Conservation (phyloP, 1,140 invertebrate species). For the Homalodisca vitripennis region DNA sequence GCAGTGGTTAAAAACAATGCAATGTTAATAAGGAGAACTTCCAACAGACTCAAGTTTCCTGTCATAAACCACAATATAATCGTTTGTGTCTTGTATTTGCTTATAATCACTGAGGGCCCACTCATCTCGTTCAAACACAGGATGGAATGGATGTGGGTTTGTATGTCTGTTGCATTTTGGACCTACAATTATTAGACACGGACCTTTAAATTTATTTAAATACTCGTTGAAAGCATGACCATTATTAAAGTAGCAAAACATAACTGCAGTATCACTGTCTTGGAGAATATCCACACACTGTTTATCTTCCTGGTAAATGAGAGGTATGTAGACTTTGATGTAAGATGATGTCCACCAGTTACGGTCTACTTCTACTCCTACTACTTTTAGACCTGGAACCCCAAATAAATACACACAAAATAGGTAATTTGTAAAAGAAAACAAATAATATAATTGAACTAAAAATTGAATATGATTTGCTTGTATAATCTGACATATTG, state of each 20-base stretch:
- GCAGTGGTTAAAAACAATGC: no score
- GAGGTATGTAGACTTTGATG: slow-evolving; percentile 51
- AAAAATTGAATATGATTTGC: no score
- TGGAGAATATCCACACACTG: neutral
- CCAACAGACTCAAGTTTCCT: neutral
- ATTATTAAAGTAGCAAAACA: slow-evolving; percentile 79
- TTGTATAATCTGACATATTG: no score
- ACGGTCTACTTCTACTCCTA: slow-evolving; percentile 59
- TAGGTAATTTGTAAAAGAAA: no score
- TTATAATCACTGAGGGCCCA: slow-evolving; percentile 1
- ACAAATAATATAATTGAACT: no score
- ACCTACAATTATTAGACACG: slow-evolving; percentile 66
- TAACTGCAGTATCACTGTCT: slow-evolving; percentile 52
- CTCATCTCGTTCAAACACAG: slow-evolving; percentile 7
- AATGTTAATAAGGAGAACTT: no score
- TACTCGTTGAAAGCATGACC: slow-evolving; percentile 63
- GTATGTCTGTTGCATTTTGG: slow-evolving; percentile 46
- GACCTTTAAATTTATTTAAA: slow-evolving; percentile 58
- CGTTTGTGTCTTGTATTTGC: neutral
- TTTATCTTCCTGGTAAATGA: slow-evolving; percentile 42
- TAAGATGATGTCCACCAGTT: slow-evolving; percentile 62
- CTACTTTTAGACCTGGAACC: slow-evolving; percentile 49
- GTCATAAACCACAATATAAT: slow-evolving; percentile 18
- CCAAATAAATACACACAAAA: no score
- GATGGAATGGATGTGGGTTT: slow-evolving; percentile 20